A percentile compares a stretch with the other conserved stretches of the same genome.
Conservation (phyloP, 2,113 vertebrate species). For the Phoenicopterus ruber region DNA sequence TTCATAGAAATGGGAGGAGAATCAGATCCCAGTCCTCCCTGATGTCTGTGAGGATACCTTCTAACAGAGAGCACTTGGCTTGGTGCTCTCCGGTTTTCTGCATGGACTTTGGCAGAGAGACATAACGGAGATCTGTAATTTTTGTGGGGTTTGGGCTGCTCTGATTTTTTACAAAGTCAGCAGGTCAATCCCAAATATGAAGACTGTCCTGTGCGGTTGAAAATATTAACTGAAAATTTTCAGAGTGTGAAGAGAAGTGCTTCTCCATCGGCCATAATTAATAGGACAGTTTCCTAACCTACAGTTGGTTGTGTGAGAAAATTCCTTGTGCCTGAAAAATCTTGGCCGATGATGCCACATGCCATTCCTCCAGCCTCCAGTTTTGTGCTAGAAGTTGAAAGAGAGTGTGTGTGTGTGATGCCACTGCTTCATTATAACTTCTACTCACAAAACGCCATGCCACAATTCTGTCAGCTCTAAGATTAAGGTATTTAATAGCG, state of each 20-base stretch:
- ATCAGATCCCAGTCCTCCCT: background rate
- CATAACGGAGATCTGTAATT: background rate
- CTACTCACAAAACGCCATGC: background rate
- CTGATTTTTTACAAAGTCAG: background rate
- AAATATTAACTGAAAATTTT: background rate
- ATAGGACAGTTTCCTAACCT: constrained; percentile 11
- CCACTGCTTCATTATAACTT: constrained; percentile 5
- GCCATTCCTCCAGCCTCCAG: constrained; percentile 5
- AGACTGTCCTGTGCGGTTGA: background rate
- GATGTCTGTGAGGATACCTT: background rate
- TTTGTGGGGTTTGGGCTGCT: background rate
- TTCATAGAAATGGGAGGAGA: background rate
- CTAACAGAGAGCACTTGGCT: background rate
- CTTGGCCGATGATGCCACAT: background rate
- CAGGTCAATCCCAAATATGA: background rate
- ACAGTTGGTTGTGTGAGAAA: constrained; percentile 45
- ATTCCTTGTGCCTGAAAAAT: constrained; percentile 26
- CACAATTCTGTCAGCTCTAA: constrained; percentile 57
- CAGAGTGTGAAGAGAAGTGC: background rate
- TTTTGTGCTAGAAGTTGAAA: constrained; percentile 39
- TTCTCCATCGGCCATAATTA: background rate
- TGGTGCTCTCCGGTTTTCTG: background rate
- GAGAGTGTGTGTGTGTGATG: background rate
- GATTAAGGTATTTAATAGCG: constrained; percentile 46
- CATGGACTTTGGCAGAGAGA: background rate